phyloP scores from a whole-genome alignment of 2,888 invertebrate species.

The Nowickia ferox region DNA sequence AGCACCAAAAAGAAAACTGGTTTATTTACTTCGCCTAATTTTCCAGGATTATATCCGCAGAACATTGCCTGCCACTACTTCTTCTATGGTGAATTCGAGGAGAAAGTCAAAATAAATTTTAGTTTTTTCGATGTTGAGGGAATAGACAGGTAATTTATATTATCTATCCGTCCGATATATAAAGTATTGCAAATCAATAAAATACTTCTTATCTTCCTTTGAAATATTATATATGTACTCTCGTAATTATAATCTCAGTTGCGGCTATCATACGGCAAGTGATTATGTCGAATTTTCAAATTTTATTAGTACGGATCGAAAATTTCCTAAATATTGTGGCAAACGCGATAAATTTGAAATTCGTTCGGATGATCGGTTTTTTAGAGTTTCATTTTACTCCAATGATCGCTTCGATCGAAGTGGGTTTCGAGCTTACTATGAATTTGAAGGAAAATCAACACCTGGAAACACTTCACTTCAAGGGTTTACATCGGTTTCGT shows the following conservation, averaged over 20 bases:
- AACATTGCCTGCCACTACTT: conserved; percentile 96
- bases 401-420: conserved; percentile 96
- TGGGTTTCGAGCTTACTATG: conserved; percentile 96
- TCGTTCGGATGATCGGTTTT: conserved; percentile 95
- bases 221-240: conserved; percentile 19
- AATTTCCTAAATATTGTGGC: conserved; percentile 95
- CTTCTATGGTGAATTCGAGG: conserved; percentile 91
- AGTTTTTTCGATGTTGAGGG: conserved; percentile 97
- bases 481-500: conserved; percentile 74
- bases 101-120: conserved; percentile 92
- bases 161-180: background rate
- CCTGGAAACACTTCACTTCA: conserved; percentile 78
- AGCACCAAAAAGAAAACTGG: conserved; percentile 91
- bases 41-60: conserved; percentile 94
- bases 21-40: conserved; percentile 92
- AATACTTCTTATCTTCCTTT: background rate
- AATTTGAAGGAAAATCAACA: conserved; percentile 88
- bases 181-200: background rate
- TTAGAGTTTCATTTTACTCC: conserved; percentile 96
- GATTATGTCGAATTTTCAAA: conserved; percentile 99
- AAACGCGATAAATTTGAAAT: conserved; percentile 87
- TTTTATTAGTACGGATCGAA: conserved; percentile 94
- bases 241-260: conserved; percentile 85
- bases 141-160: conserved; percentile 89
- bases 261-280: conserved; percentile 94